These are phyloP conservation scores for Sula dactylatra DNA, from an alignment of 2,113 vertebrate genomes.

Conservation along the genomic window DNA sequence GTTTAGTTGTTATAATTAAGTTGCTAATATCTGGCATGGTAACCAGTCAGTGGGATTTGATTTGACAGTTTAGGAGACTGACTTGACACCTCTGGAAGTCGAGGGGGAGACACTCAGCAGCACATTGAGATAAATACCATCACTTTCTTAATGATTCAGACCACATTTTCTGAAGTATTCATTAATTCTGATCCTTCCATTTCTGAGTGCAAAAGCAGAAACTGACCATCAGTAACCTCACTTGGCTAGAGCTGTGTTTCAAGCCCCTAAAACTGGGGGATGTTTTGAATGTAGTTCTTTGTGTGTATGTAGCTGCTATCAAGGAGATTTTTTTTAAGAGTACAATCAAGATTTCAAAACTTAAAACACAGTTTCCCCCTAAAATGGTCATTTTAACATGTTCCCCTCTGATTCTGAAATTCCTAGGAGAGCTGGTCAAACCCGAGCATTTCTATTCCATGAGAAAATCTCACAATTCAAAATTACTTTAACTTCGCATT, in stretches of 20 bases:
- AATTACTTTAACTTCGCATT: not conserved
- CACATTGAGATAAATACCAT: not conserved
- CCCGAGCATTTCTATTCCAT: not conserved
- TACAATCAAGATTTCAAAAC: not conserved
- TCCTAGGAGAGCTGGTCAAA: not conserved
- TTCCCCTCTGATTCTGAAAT: not conserved
- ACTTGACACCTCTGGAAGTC: not conserved
- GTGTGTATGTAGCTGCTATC: not conserved
- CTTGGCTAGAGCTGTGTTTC: not conserved
- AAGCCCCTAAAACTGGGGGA: not conserved
- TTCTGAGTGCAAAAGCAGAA: not conserved
- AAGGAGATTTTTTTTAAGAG: not conserved
- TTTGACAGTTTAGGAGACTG: constrained; percentile 2
- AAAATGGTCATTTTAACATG: not conserved
- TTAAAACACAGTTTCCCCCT: not conserved
- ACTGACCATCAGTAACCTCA: not conserved
- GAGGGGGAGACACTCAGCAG: not conserved
- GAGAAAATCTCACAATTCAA: not conserved
- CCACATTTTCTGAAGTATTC: not conserved
- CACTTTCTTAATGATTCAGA: not conserved
- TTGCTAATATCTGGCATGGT: not conserved
- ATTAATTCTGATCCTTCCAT: not conserved
- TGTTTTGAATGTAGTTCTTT: not conserved
- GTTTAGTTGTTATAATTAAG: not conserved
- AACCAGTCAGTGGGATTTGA: not conserved